Base-by-base conservation (phyloP, 1,140 invertebrate species). In the Bilobella aurantiaca region DNA sequence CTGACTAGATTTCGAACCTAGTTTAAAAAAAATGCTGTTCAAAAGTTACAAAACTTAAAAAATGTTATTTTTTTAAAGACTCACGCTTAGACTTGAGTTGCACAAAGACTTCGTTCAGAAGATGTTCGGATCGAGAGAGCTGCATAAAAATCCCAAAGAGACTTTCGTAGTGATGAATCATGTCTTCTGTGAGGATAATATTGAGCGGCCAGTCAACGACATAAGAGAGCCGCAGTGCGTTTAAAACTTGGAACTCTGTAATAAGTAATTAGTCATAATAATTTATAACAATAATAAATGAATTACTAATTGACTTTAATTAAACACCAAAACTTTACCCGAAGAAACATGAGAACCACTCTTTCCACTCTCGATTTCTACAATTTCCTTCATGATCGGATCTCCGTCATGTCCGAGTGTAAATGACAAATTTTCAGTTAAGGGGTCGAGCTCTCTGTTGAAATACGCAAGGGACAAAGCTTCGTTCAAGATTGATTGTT, bases 111-210 rank as follows among this genome's bases (percentile, higher is more conserved):
- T 34, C 57, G 25, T 63, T 42, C 23, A 72, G 53, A 16, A 72
- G 47, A 5, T 69, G 25, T 63, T 72, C 71, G 0, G 64, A 61
- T 31, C 71, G 34, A n/a, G 53, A 37, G n/a, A 72, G 31, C 32
- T 62, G 32, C 68, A 69, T 66, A 14, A 68, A 57, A 23, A 72
- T 64, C 3, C 12, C 28, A 37, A 68, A 72, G 30, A 70, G 29
- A 14, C 47, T 47, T 46, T 72, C 68, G 57, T 66, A 72, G 27
- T 66, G 47, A 18, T 37, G 18, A 0, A 70, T 21, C 25, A 72
- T 56, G 21, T 72, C 68, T 23, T 72, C 68, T 2, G 71, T 68
- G n/a, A 72, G 57, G 1, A 72, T 62, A 18, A 72, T 66, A 57
- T 66, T 69, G 5, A 72, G 49, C 2, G 71, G 71, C 71, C 71